Percentiles rank a stretch among this genome's conserved stretches.
Evolutionary conservation across 2,888 invertebrate genomes (phyloP).

Genomic region (Keiferia lycopersicella): DNA sequence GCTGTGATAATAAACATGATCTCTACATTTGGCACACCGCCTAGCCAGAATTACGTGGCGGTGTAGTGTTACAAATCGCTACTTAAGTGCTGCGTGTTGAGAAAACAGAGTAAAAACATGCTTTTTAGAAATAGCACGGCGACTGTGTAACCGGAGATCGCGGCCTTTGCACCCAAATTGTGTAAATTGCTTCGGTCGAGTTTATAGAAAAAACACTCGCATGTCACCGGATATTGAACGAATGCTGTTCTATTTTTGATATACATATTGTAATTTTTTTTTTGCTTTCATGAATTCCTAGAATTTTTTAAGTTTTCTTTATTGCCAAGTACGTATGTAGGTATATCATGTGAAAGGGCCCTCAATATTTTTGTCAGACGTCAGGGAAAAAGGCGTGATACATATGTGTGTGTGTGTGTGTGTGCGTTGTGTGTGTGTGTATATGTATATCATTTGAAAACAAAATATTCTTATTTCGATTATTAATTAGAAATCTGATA

Average conservation of each 20-base stretch:
- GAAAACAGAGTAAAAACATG: constrained; percentile 62
- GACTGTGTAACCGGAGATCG: constrained; percentile 57
- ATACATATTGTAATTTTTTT: not conserved
- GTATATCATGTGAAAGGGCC: too few species aligned
- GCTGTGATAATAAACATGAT: constrained; percentile 40
- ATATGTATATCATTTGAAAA: not conserved
- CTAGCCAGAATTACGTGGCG: constrained; percentile 59
- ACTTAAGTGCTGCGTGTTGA: constrained; percentile 74
- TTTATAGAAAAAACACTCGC: constrained; percentile 69
- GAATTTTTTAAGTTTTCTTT: not conserved
- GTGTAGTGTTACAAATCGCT: constrained; percentile 69
- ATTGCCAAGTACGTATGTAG: not conserved
- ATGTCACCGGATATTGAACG: constrained; percentile 50
- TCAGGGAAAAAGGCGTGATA: too few species aligned
- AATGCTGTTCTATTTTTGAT: constrained; percentile 38
- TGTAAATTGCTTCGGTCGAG: constrained; percentile 75
- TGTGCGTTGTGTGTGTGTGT: too few species aligned
- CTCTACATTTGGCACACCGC: constrained; percentile 65
- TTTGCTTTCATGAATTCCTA: not conserved
- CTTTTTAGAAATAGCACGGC: constrained; percentile 76
- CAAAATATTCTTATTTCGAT: constrained; percentile 40
- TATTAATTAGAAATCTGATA: constrained; percentile 54
- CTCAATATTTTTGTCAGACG: too few species aligned
- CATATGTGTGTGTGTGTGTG: too few species aligned
- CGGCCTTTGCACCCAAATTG: constrained; percentile 74